These are phyloP conservation scores for Slavum lentiscoides DNA, from an alignment of 2,888 invertebrate genomes.

Conservation along the genomic window DNA sequence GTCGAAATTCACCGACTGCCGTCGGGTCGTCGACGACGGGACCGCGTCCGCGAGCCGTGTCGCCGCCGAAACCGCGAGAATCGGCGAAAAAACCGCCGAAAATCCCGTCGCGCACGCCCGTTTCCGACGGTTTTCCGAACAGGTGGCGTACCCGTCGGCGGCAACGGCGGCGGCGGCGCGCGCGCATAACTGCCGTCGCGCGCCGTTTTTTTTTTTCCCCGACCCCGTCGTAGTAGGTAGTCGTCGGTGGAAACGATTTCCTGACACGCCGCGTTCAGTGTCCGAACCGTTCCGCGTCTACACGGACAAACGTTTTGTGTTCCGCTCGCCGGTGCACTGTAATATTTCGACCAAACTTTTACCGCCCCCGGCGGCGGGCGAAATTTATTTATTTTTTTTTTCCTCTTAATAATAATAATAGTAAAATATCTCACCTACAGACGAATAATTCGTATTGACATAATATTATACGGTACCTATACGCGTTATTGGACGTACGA, in stretches of 20 bases:
- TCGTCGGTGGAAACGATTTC: background rate
- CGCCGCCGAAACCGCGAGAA: background rate
- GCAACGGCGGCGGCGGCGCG: background rate
- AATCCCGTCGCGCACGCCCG: background rate
- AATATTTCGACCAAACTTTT: too few relatives aligned
- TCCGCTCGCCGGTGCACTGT: too few relatives aligned
- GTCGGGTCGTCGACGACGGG: background rate
- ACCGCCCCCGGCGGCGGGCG: too few relatives aligned
- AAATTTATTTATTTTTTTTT: too few relatives aligned
- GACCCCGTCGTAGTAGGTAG: too few relatives aligned
- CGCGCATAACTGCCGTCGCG: background rate
- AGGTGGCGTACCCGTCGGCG: slow-evolving; percentile 24
- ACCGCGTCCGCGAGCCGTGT: background rate
- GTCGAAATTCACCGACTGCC: background rate
- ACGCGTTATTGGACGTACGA: too few relatives aligned
- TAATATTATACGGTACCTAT: too few relatives aligned
- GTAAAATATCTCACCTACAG: too few relatives aligned
- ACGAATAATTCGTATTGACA: too few relatives aligned
- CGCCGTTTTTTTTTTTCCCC: background rate
- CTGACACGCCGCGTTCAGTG: slow-evolving; percentile 27
- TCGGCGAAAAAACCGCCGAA: background rate
- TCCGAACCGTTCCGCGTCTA: background rate
- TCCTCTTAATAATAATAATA: too few relatives aligned
- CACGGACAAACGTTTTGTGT: slow-evolving; percentile 5
- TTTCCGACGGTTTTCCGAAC: slow-evolving; percentile 41